These are phyloP conservation scores for Tragelaphus buxtoni DNA, from an alignment of 2,113 vertebrate genomes.

Conservation along the genomic window DNA sequence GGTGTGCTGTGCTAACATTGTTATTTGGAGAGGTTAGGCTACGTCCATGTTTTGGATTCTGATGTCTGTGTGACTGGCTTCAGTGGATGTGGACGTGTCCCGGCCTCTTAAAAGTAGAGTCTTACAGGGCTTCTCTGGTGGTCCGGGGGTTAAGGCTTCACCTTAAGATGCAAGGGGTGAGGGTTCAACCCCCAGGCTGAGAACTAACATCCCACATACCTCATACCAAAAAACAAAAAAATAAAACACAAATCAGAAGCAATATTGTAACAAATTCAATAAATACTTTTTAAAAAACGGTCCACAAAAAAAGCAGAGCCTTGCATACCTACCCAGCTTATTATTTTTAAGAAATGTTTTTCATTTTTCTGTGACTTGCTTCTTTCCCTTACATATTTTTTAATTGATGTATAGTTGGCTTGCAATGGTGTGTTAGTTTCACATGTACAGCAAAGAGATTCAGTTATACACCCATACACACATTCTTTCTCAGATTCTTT, in stretches of 20 bases:
- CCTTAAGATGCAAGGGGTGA: neutral
- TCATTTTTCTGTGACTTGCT: neutral
- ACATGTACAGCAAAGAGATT: neutral
- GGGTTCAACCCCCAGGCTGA: neutral
- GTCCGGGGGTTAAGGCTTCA: neutral
- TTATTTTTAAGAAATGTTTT: neutral
- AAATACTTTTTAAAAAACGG: neutral
- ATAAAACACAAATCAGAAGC: neutral
- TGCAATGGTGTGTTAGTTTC: neutral
- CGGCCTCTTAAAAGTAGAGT: neutral
- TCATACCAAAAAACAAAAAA: neutral
- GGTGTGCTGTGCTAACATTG: slow-evolving; percentile 65
- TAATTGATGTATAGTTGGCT: neutral
- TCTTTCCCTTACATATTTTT: neutral
- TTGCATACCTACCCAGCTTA: neutral
- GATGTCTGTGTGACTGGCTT: neutral
- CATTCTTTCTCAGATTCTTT: neutral
- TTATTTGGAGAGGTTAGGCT: slow-evolving; percentile 12
- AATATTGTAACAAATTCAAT: neutral
- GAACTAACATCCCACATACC: neutral
- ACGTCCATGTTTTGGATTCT: neutral
- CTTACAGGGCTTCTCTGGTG: neutral
- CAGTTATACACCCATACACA: neutral
- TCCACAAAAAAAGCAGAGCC: neutral
- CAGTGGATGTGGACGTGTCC: neutral